Conservation (phyloP, 2,888 invertebrate genomes). For the Morpho achilles region DNA sequence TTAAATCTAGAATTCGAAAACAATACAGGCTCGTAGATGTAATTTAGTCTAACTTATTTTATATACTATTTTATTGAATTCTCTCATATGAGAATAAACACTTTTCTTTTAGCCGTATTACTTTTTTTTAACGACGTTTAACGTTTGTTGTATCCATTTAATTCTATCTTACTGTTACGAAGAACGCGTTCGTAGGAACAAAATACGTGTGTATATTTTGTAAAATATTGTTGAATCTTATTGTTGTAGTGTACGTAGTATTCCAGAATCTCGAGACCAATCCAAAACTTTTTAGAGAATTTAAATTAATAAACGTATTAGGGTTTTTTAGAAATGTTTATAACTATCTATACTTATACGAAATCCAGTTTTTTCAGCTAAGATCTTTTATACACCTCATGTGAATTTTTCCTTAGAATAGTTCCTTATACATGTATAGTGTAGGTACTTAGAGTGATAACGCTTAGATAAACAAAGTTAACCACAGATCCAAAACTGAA, state of each 20-base stretch:
- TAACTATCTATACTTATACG: conserved; percentile 60
- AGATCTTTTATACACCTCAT: conserved; percentile 68
- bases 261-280: conserved; percentile 75
- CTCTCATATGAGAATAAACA: too few species aligned
- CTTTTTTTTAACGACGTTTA: too few species aligned
- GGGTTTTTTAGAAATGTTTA: conserved; percentile 71
- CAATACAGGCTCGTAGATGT: too few species aligned
- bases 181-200: conserved; percentile 27
- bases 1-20: too few species aligned
- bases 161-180: too few species aligned
- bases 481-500: too few species aligned
- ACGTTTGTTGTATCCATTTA: too few species aligned
- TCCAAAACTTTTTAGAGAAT: conserved; percentile 66
- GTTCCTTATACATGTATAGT: conserved; percentile 40
- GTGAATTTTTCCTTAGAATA: conserved; percentile 64
- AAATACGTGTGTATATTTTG: conserved; percentile 63
- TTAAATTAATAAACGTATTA: conserved; percentile 49
- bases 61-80: too few species aligned
- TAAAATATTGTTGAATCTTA: conserved; percentile 66
- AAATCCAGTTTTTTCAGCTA: conserved; percentile 58
- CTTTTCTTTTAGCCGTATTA: too few species aligned
- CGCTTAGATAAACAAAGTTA: neutral
- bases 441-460: conserved; percentile 49
- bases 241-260: conserved; percentile 62
- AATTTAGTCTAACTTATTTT: too few species aligned